Conservation (phyloP, 1,140 invertebrate species). For the Orchestia grillus region DNA sequence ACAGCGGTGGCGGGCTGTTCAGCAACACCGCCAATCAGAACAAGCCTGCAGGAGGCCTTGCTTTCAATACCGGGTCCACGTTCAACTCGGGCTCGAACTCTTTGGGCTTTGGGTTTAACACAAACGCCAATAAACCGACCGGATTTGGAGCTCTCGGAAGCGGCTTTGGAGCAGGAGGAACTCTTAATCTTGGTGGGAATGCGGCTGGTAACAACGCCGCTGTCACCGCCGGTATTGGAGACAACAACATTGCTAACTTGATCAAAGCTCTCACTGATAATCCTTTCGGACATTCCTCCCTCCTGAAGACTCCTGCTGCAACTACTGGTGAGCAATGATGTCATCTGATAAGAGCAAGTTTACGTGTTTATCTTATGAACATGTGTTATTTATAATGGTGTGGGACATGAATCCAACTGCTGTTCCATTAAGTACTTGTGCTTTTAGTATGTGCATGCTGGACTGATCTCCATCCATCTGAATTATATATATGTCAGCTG, state of each 20-base stretch:
- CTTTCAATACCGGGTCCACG: slow-evolving; percentile 53
- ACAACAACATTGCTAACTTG: slow-evolving; percentile 57
- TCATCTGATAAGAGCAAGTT: too few relatives aligned
- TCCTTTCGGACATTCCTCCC: slow-evolving; percentile 59
- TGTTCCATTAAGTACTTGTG: too few relatives aligned
- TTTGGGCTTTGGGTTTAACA: slow-evolving; percentile 45
- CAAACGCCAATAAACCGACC: not conserved
- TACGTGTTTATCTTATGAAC: too few relatives aligned
- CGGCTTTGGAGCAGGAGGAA: not conserved
- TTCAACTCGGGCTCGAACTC: slow-evolving; percentile 50
- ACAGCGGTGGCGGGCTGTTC: slow-evolving; percentile 76
- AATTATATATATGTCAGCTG: too few relatives aligned
- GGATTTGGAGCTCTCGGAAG: slow-evolving; percentile 28
- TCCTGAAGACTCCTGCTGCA: slow-evolving; percentile 58
- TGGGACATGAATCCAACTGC: too few relatives aligned
- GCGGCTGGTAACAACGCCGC: slow-evolving; percentile 68
- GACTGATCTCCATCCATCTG: too few relatives aligned
- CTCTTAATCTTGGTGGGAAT: slow-evolving; percentile 68
- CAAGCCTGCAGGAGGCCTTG: slow-evolving; percentile 69
- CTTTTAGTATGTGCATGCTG: too few relatives aligned
- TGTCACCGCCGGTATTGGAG: slow-evolving; percentile 68
- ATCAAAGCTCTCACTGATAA: slow-evolving; percentile 62
- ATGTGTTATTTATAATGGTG: too few relatives aligned
- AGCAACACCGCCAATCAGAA: slow-evolving; percentile 71
- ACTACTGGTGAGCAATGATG: slow-evolving; percentile 26